A percentile compares a stretch with the other conserved stretches of the same genome.
These are phyloP conservation scores for Dromococcyx pavoninus DNA, from an alignment of 2,797 vertebrate species.

Conservation along the genomic window DNA sequence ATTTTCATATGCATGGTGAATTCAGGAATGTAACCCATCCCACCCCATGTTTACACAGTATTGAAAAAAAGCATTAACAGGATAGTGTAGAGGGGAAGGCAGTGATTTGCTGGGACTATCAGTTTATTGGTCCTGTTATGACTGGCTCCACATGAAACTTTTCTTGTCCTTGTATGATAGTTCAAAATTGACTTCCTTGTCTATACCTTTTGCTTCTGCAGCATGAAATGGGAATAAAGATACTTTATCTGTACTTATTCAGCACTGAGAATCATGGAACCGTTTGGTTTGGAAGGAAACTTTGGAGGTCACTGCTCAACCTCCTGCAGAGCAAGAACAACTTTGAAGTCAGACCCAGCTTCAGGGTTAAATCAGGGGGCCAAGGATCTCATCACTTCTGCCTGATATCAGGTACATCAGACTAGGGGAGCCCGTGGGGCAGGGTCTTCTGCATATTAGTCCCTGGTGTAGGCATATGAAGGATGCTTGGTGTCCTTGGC, in stretches of 20 bases:
- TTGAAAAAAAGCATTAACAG: not conserved
- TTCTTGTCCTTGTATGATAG: not conserved
- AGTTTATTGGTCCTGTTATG: not conserved
- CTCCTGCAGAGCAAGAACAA: not conserved
- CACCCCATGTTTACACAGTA: not conserved
- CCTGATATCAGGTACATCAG: not conserved
- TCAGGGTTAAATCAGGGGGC: rapidly evolving
- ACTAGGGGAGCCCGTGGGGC: rapidly evolving
- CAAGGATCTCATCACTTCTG: not conserved
- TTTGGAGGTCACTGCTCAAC: not conserved
- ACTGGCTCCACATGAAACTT: not conserved
- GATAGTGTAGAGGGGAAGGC: not conserved
- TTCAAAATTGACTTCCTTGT: not conserved
- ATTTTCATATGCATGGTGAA: not conserved
- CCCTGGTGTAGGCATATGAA: not conserved
- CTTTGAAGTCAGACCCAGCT: not conserved
- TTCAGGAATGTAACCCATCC: not conserved
- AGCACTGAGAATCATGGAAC: not conserved
- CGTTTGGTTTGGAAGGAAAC: not conserved
- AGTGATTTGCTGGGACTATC: not conserved
- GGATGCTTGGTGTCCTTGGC: not conserved
- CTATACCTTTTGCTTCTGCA: not conserved
- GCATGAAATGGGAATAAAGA: not conserved
- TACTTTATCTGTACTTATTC: not conserved
- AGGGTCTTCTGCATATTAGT: not conserved